Evolutionary conservation across 2,797 vertebrate species (phyloP).

Genomic region (Poecilia picta): DNA sequence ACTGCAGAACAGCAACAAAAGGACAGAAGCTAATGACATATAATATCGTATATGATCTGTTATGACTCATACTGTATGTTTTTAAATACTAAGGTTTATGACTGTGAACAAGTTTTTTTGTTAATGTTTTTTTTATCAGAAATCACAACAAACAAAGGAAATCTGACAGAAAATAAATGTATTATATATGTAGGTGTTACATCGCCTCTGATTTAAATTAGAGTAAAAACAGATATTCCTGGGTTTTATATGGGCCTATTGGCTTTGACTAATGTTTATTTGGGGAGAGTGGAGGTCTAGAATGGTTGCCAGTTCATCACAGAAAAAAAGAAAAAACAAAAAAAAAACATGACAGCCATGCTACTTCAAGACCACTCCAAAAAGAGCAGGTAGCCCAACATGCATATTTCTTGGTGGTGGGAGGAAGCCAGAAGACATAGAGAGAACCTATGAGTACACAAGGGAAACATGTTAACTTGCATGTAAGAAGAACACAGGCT

Average conservation of each 20-base stretch:
- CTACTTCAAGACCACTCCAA: not conserved
- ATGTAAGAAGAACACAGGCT: not conserved
- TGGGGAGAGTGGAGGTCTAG: not conserved
- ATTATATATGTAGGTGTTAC: no score
- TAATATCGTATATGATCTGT: conserved; percentile 24
- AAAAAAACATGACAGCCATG: not conserved
- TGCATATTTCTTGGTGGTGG: not conserved
- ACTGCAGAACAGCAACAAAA: conserved; percentile 53
- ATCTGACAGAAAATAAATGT: not conserved
- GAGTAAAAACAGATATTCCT: not conserved
- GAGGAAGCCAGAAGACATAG: not conserved
- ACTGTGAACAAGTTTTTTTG: not conserved
- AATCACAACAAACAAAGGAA: not conserved
- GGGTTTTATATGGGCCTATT: not conserved
- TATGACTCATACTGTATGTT: conserved; percentile 29
- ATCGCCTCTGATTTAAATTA: not conserved
- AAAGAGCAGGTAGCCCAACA: not conserved
- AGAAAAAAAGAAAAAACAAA: not conserved
- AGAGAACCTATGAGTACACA: not conserved
- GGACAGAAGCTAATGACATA: conserved; percentile 36
- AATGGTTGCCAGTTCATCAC: not conserved
- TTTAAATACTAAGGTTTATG: conserved; percentile 26
- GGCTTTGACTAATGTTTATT: not conserved
- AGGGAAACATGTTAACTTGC: not conserved
- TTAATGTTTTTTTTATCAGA: not conserved